phyloP scores from a whole-genome alignment of 2,797 vertebrate species.

The Hippoglossus hippoglossus region DNA sequence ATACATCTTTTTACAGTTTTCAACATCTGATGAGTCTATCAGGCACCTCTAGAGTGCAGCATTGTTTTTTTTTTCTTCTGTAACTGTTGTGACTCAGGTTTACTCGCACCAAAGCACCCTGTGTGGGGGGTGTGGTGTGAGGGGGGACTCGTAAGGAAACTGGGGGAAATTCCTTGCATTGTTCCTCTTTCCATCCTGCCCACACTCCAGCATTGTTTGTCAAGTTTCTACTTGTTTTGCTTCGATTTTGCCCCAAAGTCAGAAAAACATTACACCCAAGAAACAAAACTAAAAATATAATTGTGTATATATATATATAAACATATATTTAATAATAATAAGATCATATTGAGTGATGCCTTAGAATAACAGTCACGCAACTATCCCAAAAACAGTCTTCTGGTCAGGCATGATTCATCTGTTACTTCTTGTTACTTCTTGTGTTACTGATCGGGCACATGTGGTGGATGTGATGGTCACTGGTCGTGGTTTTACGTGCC shows the following conservation, averaged over 20 bases:
- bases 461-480: constrained; percentile 8
- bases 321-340: too few species aligned
- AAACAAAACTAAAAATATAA: neutral
- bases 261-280: neutral
- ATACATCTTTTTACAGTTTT: constrained; percentile 3
- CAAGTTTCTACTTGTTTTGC: neutral
- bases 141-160: constrained; percentile 54
- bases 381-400: neutral
- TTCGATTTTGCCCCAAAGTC: neutral
- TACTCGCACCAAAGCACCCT: constrained; percentile 11
- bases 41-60: constrained; percentile 71
- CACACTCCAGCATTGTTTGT: constrained; percentile 22
- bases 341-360: neutral
- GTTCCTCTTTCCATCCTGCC: constrained; percentile 63
- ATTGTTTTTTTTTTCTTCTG: constrained; percentile 35
- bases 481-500: constrained; percentile 28
- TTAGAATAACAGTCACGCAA: neutral
- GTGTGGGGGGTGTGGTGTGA: neutral
- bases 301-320: neutral
- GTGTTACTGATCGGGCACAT: constrained; percentile 13
- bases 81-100: constrained; percentile 6
- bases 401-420: constrained; percentile 11
- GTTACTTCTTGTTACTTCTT: neutral
- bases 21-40: constrained; percentile 9
- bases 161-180: constrained; percentile 71